A percentile compares a stretch with the other conserved stretches of the same genome.
Evolutionary conservation across 2,797 vertebrate genomes (phyloP).

Genomic region (Oreochromis grahami): DNA sequence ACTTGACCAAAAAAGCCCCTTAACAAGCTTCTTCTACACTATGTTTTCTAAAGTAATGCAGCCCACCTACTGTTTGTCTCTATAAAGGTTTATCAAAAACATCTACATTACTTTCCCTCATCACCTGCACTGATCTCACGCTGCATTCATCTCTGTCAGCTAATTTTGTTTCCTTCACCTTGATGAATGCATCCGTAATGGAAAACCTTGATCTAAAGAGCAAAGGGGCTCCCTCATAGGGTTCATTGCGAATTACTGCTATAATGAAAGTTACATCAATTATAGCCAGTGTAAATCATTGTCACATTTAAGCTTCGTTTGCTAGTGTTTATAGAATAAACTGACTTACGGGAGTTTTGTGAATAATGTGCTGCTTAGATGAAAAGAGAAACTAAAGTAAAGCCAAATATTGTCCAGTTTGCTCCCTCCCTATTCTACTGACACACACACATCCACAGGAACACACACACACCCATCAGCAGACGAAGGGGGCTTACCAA

Average conservation of each 20-base stretch:
- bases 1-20: neutral
- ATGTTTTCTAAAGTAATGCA: neutral
- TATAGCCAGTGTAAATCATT: neutral
- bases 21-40: neutral
- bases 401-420: constrained; percentile 41
- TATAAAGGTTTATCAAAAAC: neutral
- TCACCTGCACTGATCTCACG: neutral
- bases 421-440: neutral
- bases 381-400: constrained; percentile 20
- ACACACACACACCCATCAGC: constrained; percentile 37
- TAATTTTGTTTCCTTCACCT: neutral
- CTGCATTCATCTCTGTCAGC: neutral
- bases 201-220: neutral
- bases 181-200: neutral
- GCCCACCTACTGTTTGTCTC: neutral
- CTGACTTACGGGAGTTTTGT: neutral
- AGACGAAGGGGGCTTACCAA: constrained; percentile 48
- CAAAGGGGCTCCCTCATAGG: neutral
- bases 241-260: neutral
- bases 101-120: neutral
- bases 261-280: neutral
- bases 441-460: constrained; percentile 12
- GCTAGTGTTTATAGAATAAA: constrained; percentile 6
- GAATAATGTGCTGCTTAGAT: neutral
- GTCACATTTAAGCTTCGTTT: constrained; percentile 2